A percentile compares a stretch with the other conserved stretches of the same genome.
These are phyloP conservation scores for Acanthosoma haemorrhoidale DNA, from an alignment of 2,888 invertebrate species.

Conservation along the genomic window DNA sequence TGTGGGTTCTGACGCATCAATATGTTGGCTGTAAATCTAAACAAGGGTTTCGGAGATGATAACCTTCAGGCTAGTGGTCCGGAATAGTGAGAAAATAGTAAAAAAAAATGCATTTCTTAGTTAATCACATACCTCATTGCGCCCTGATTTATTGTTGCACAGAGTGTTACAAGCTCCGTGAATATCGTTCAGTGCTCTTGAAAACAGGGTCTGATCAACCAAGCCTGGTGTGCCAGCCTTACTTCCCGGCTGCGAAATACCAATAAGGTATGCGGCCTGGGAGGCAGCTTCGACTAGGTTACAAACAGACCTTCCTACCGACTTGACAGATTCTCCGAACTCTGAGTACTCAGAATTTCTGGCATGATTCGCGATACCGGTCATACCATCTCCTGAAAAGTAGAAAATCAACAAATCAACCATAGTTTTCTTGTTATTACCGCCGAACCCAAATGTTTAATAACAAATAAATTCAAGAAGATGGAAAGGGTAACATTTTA, in stretches of 20 bases:
- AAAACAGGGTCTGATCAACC: slow-evolving; percentile 81
- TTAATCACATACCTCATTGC: slow-evolving; percentile 35
- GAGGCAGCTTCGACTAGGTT: slow-evolving; percentile 88
- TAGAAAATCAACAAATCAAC: too few species aligned
- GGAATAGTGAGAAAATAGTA: background rate
- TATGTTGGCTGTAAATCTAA: too few species aligned
- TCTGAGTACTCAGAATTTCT: slow-evolving; percentile 79
- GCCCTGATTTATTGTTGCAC: slow-evolving; percentile 41
- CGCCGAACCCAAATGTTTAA: too few species aligned
- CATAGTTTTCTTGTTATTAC: too few species aligned
- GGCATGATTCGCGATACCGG: slow-evolving; percentile 87
- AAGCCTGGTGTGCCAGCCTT: slow-evolving; percentile 82
- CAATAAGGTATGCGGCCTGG: slow-evolving; percentile 91
- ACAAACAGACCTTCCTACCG: slow-evolving; percentile 82
- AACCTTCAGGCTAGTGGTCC: too few species aligned
- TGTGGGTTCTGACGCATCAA: too few species aligned
- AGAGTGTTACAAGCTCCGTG: slow-evolving; percentile 79
- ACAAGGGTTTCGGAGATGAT: too few species aligned
- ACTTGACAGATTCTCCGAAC: slow-evolving; percentile 76
- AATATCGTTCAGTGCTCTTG: slow-evolving; percentile 84
- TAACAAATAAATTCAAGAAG: too few species aligned
- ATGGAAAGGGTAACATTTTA: too few species aligned
- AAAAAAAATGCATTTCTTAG: too few species aligned
- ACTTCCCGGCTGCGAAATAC: slow-evolving; percentile 84
- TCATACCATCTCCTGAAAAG: slow-evolving; percentile 77